Percentiles rank a stretch among this genome's conserved stretches.
Evolutionary conservation across 2,797 vertebrate species (phyloP).

Genomic region (Acropternis orthonyx): DNA sequence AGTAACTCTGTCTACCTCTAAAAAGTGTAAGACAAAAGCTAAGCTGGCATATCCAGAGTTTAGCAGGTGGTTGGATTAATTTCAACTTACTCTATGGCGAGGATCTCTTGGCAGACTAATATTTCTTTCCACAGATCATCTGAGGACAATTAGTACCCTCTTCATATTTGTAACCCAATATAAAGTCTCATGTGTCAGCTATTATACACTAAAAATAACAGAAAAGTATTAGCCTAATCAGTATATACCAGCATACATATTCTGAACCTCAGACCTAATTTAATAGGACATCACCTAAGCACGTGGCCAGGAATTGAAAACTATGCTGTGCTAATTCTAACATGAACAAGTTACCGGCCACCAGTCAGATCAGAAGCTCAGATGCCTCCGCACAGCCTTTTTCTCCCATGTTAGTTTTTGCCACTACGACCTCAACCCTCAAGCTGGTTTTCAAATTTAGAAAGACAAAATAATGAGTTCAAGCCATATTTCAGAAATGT

Average conservation of each 20-base stretch:
- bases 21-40: neutral
- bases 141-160: slow-evolving; percentile 9
- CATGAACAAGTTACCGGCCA: neutral
- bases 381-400: neutral
- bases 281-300: neutral
- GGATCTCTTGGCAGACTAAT: neutral
- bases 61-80: neutral
- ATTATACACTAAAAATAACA: slow-evolving; percentile 1
- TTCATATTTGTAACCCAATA: slow-evolving; percentile 22
- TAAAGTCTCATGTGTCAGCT: slow-evolving; percentile 16
- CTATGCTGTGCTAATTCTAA: neutral
- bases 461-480: neutral
- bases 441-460: neutral
- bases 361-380: neutral
- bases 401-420: neutral
- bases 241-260: neutral
- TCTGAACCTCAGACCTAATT: neutral
- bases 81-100: neutral
- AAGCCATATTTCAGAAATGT: neutral
- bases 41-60: neutral
- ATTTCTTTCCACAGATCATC: neutral
- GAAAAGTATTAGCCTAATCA: neutral
- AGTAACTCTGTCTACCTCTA: neutral
- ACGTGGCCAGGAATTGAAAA: neutral
- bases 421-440: neutral